Conservation (phyloP, 1,140 invertebrate genomes). For the Colletes gigas region DNA sequence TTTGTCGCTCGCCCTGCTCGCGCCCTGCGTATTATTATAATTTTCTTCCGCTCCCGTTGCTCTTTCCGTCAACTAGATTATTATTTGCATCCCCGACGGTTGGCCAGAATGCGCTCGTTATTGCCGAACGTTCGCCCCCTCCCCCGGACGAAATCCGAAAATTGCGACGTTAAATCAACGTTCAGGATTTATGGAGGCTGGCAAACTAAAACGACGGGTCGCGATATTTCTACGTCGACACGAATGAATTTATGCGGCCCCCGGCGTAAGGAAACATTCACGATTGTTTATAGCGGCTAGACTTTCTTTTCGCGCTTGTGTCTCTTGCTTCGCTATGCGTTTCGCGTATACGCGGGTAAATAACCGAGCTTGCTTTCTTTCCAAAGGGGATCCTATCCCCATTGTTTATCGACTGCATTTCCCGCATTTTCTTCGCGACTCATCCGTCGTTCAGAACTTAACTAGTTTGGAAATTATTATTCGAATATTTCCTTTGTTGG, state of each 20-base stretch:
- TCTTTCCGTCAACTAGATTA: background rate
- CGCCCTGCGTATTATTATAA: background rate
- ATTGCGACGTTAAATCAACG: constrained; percentile 47
- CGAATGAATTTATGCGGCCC: constrained; percentile 68
- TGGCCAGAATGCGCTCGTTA: background rate
- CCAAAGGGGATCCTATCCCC: constrained; percentile 7
- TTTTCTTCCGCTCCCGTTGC: background rate
- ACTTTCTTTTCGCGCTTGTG: constrained; percentile 40
- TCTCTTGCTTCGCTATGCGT: background rate
- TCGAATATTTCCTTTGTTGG: too few relatives aligned
- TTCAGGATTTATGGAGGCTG: constrained; percentile 24
- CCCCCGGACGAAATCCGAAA: background rate
- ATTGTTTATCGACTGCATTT: constrained; percentile 66
- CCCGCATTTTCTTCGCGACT: constrained; percentile 52
- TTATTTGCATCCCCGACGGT: background rate
- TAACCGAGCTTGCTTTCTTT: background rate
- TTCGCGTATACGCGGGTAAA: constrained; percentile 10
- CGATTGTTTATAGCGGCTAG: constrained; percentile 70
- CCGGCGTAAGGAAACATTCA: constrained; percentile 62
- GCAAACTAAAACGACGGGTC: background rate
- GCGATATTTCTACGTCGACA: constrained; percentile 57
- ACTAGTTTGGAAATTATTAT: too few relatives aligned
- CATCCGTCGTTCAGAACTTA: background rate
- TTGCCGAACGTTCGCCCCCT: background rate
- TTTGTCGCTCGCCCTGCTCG: too few relatives aligned